Conservation (phyloP, 2,797 vertebrate genomes). For the Ctenochaetus hawaiiensis region DNA sequence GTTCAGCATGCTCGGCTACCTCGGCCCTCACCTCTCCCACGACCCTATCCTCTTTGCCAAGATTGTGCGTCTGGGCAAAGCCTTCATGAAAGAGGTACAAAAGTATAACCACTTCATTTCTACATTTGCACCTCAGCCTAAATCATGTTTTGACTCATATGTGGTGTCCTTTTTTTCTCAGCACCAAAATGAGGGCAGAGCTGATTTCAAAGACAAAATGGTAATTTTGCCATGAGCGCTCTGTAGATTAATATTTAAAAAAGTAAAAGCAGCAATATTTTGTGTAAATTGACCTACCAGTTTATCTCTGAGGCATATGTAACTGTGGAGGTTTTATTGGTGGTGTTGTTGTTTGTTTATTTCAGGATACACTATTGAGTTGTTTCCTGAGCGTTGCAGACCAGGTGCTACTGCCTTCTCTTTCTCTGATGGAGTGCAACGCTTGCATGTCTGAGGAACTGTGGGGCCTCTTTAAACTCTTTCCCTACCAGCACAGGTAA, state of each 20-base stretch:
- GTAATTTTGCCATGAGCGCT: constrained; percentile 71
- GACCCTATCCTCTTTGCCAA: constrained; percentile 97
- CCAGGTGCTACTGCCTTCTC: constrained; percentile 96
- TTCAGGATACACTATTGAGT: constrained; percentile 94
- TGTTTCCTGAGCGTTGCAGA: constrained; percentile 97
- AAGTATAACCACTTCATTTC: not conserved
- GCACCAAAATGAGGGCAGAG: constrained; percentile 90
- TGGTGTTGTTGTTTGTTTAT: constrained; percentile 11
- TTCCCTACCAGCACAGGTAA: constrained; percentile 98
- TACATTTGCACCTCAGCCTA: not conserved
- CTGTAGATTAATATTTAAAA: not conserved
- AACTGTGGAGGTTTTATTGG: not conserved
- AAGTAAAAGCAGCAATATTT: not conserved
- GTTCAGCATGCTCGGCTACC: constrained; percentile 96
- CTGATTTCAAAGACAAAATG: constrained; percentile 94
- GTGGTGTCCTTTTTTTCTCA: constrained; percentile 70
- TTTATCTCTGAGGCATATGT: not conserved
- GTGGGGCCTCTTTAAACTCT: constrained; percentile 98
- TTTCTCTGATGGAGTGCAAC: constrained; percentile 98
- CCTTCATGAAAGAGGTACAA: constrained; percentile 97
- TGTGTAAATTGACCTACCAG: not conserved
- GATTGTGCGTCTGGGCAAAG: constrained; percentile 95
- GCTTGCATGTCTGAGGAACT: constrained; percentile 99
- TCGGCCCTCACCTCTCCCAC: constrained; percentile 96
- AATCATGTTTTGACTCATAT: constrained; percentile 1